These are phyloP conservation scores for Acrobasis consociella DNA, from an alignment of 2,888 invertebrate species.

Conservation along the genomic window DNA sequence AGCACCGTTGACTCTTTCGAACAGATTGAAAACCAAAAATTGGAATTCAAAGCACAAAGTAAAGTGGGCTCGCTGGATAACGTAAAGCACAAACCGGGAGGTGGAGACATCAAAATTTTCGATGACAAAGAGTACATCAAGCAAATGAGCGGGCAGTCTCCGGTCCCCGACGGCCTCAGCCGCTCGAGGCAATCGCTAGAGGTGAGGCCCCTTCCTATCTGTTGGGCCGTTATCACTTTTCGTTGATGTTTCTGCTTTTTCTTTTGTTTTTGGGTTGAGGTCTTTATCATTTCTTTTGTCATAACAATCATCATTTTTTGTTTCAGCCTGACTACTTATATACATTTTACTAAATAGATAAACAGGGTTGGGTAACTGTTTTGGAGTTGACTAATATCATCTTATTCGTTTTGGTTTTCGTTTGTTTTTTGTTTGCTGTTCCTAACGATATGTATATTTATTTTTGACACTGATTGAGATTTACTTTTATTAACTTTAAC, in stretches of 20 bases:
- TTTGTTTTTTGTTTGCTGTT: constrained; percentile 33
- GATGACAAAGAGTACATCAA: constrained; percentile 95
- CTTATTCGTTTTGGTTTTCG: constrained; percentile 38
- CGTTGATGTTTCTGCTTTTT: constrained; percentile 44
- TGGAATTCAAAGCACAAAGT: constrained; percentile 96
- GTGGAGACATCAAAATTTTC: constrained; percentile 96
- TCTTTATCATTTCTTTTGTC: constrained; percentile 45
- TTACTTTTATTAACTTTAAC: constrained; percentile 15
- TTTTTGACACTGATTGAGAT: background rate
- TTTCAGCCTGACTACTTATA: constrained; percentile 81
- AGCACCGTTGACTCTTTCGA: constrained; percentile 68
- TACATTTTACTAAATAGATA: constrained; percentile 73
- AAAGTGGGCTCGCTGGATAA: constrained; percentile 96
- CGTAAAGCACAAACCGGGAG: constrained; percentile 95
- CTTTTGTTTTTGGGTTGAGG: constrained; percentile 54
- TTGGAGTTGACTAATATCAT: constrained; percentile 28
- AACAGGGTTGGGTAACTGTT: constrained; percentile 22
- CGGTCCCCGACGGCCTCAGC: constrained; percentile 63
- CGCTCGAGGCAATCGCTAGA: constrained; percentile 68
- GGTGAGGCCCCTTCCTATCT: constrained; percentile 64
- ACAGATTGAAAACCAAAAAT: constrained; percentile 94
- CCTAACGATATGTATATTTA: constrained; percentile 20
- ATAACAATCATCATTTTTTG: constrained; percentile 56
- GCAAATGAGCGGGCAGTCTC: constrained; percentile 83
- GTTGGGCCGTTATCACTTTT: constrained; percentile 40